A percentile compares a stretch with the other conserved stretches of the same genome.
Evolutionary conservation across 1,140 invertebrate genomes (phyloP).

Genomic region (Drosophila ananassae): DNA sequence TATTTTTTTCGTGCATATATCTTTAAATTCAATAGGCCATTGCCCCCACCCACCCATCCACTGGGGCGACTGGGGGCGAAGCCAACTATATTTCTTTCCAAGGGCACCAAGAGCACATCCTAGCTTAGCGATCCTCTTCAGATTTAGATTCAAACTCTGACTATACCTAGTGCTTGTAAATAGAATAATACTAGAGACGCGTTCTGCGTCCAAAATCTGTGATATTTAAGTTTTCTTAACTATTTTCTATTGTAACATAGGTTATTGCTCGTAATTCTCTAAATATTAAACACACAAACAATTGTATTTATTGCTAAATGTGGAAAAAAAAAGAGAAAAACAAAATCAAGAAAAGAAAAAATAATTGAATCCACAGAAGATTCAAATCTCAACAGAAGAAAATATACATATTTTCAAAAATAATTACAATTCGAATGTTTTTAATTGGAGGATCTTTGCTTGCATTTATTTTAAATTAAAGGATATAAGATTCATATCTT

Average conservation of each 20-base stretch:
- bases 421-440: slow-evolving; percentile 15
- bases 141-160: slow-evolving; percentile 39
- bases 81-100: slow-evolving; percentile 8
- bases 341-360: slow-evolving; percentile 14
- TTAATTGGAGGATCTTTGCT: not conserved
- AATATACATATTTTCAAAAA: slow-evolving; percentile 60
- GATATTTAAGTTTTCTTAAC: slow-evolving; percentile 82
- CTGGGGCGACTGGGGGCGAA: not conserved
- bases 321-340: slow-evolving; percentile 37
- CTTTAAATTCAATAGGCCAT: slow-evolving; percentile 51
- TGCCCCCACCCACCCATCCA: not conserved
- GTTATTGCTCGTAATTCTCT: slow-evolving; percentile 48
- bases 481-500: not conserved
- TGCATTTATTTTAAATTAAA: not conserved
- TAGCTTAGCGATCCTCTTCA: slow-evolving; percentile 32
- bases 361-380: slow-evolving; percentile 18
- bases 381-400: slow-evolving; percentile 53
- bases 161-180: slow-evolving; percentile 44
- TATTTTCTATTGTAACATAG: slow-evolving; percentile 73
- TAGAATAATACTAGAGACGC: slow-evolving; percentile 34
- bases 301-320: slow-evolving; percentile 66
- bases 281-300: slow-evolving; percentile 32
- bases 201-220: slow-evolving; percentile 66
- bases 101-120: slow-evolving; percentile 16
- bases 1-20: slow-evolving; percentile 58